Conservation (phyloP, 2,113 vertebrate genomes). For the Geothlypis trichas region DNA sequence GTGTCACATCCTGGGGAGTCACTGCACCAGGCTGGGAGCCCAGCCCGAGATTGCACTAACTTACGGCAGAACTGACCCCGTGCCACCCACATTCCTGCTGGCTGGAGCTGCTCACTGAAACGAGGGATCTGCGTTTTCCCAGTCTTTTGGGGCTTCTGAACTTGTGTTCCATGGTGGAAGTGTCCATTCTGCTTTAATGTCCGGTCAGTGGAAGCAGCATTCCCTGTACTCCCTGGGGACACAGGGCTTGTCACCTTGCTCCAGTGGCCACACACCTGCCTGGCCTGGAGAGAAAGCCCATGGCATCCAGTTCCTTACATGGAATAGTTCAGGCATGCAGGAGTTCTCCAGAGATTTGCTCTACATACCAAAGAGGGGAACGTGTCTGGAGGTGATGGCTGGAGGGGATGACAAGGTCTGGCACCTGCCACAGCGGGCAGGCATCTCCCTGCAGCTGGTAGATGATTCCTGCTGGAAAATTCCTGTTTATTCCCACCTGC, state of each 20-base stretch:
- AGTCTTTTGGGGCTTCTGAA: not conserved
- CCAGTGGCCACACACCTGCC: not conserved
- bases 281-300: not conserved
- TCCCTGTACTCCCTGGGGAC: not conserved
- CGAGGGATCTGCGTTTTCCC: slow-evolving; percentile 3
- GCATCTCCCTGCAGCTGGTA: not conserved
- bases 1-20: slow-evolving; percentile 12
- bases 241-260: not conserved
- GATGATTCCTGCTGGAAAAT: not conserved
- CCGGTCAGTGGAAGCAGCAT: not conserved
- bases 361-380: slow-evolving; percentile 63
- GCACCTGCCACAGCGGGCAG: rapidly evolving
- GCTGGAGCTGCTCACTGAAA: slow-evolving; percentile 45
- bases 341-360: slow-evolving; percentile 30
- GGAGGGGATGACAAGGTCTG: not conserved
- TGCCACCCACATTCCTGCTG: slow-evolving; percentile 60
- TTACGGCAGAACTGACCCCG: slow-evolving; percentile 38
- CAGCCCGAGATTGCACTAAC: slow-evolving; percentile 87
- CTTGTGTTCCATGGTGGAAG: not conserved
- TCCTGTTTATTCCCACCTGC: not conserved
- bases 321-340: not conserved
- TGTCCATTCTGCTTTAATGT: slow-evolving; percentile 1
- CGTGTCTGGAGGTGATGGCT: not conserved
- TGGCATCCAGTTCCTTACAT: not conserved
- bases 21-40: slow-evolving; percentile 27